Conservation (phyloP, 2,888 invertebrate genomes). For the Drosophila formosana region DNA sequence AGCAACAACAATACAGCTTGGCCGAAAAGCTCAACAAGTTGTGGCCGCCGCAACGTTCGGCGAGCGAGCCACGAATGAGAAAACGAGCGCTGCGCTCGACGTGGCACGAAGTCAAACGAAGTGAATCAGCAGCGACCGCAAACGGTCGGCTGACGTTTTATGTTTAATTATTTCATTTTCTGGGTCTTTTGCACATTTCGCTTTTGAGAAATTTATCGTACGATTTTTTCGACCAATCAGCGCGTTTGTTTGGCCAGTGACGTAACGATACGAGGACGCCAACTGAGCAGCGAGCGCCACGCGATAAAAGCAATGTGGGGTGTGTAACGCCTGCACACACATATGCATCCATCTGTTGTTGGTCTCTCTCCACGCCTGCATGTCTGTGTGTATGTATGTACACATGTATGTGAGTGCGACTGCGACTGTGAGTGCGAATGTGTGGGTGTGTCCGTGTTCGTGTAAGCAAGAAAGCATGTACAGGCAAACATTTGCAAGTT, state of each 20-base stretch:
- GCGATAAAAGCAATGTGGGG: slow-evolving; percentile 60
- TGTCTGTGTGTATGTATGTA: background rate
- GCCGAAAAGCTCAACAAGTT: slow-evolving; percentile 69
- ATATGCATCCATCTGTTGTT: background rate
- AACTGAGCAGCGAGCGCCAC: slow-evolving; percentile 37
- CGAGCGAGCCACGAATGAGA: background rate
- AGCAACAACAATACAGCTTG: background rate
- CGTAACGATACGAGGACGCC: slow-evolving; percentile 78
- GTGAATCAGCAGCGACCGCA: slow-evolving; percentile 50
- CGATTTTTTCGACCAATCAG: slow-evolving; percentile 84
- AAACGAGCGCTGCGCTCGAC: slow-evolving; percentile 42
- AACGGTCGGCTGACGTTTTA: slow-evolving; percentile 39
- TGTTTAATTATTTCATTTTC: slow-evolving; percentile 69
- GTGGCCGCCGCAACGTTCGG: slow-evolving; percentile 11
- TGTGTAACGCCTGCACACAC: slow-evolving; percentile 27
- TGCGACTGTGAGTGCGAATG: background rate
- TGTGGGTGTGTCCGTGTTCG: background rate
- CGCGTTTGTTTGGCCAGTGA: slow-evolving; percentile 79
- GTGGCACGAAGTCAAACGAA: slow-evolving; percentile 71
- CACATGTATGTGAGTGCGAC: slow-evolving; percentile 1
- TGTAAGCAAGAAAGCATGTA: slow-evolving; percentile 9
- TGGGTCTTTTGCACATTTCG: slow-evolving; percentile 68
- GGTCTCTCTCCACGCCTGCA: background rate
- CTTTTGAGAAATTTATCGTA: slow-evolving; percentile 83
- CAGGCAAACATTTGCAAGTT: slow-evolving; percentile 24